A percentile compares a stretch with the other conserved stretches of the same genome.
Evolutionary conservation across 2,888 invertebrate genomes (phyloP).

Genomic region (Smittia sp.): DNA sequence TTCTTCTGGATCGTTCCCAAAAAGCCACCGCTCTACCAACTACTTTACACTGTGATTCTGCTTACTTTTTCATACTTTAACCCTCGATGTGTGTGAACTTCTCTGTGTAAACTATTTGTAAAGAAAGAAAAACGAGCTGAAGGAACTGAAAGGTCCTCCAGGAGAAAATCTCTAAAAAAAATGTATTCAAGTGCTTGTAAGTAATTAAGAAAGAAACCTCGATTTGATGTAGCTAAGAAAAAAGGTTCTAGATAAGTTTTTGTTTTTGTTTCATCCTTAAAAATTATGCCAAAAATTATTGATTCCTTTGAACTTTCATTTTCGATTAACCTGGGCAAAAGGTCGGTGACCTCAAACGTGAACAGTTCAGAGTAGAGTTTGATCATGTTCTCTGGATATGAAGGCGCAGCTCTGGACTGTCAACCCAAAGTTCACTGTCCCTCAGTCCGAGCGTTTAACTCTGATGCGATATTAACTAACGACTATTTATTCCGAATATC

Average conservation of each 20-base stretch:
- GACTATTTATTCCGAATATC: neutral
- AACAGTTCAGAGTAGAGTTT: too few species aligned
- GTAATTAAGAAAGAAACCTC: neutral
- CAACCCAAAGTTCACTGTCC: too few species aligned
- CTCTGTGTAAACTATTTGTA: conserved; percentile 8
- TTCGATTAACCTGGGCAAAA: too few species aligned
- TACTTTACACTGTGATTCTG: neutral
- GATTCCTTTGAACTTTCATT: too few species aligned
- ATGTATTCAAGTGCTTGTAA: conserved; percentile 6
- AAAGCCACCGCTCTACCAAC: neutral
- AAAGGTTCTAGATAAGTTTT: neutral
- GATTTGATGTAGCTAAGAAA: neutral
- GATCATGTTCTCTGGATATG: too few species aligned
- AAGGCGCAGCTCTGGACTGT: too few species aligned
- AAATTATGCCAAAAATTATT: neutral
- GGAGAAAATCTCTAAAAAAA: neutral
- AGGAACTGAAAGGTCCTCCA: neutral
- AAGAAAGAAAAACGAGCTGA: neutral
- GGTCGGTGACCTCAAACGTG: too few species aligned
- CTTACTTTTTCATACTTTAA: neutral
- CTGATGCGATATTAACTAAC: too few species aligned
- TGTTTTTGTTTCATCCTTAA: neutral
- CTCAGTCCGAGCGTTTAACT: too few species aligned
- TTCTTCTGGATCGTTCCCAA: too few species aligned
- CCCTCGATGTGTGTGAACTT: neutral